Percentiles rank a stretch among this genome's conserved stretches.
Evolutionary conservation across 2,797 vertebrate genomes (phyloP).

Genomic region (Loriculus beryllinus): DNA sequence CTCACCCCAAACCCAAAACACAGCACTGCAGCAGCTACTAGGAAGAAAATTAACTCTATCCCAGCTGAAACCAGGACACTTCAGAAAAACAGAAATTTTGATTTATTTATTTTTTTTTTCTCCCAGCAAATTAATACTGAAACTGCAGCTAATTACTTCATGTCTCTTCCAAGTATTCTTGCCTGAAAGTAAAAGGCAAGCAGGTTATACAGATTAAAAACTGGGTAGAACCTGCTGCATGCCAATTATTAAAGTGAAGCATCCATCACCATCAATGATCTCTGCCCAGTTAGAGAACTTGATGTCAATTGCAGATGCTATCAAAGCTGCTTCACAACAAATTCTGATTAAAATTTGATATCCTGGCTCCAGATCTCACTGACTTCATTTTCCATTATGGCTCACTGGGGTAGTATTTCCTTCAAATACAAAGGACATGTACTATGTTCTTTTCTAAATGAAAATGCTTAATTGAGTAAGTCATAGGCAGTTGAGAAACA

Average conservation of each 20-base stretch:
- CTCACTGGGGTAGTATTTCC: not conserved
- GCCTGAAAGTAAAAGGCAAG: not conserved
- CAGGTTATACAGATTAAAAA: not conserved
- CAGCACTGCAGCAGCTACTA: not conserved
- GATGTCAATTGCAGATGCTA: slow-evolving; percentile 1
- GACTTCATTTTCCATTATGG: slow-evolving; percentile 47
- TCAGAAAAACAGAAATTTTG: not conserved
- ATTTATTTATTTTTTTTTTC: not conserved
- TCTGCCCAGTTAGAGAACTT: not conserved
- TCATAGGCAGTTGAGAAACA: not conserved
- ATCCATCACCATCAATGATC: not conserved
- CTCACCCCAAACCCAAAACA: not conserved
- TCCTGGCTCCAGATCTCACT: slow-evolving; percentile 9
- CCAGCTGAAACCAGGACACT: not conserved
- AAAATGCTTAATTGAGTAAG: not conserved
- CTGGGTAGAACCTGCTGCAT: not conserved
- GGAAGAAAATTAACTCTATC: not conserved
- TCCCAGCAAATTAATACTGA: not conserved
- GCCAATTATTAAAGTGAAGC: not conserved
- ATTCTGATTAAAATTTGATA: slow-evolving; percentile 27
- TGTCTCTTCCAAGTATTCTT: not conserved
- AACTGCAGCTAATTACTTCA: not conserved
- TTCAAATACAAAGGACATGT: not conserved
- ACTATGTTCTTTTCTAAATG: not conserved
- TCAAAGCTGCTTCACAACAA: not conserved